A percentile compares a stretch with the other conserved stretches of the same genome.
Conservation (phyloP, 2,888 invertebrate genomes). For the Apodemia zela region DNA sequence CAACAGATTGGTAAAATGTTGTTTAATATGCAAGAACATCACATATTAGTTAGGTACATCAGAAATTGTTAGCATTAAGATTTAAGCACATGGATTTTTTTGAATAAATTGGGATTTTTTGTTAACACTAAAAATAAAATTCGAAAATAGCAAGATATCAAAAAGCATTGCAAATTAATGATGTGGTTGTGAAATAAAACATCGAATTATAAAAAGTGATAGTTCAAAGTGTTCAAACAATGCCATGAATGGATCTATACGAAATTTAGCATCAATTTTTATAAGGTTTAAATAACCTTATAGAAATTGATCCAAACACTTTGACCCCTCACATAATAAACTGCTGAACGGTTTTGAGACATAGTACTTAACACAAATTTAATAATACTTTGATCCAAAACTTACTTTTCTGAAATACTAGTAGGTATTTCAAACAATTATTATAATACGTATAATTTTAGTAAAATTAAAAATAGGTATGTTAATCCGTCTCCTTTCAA, state of each 20-base stretch:
- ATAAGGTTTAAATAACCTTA: too few species aligned
- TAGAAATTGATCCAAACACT: neutral
- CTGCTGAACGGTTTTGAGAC: neutral
- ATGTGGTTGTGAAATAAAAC: neutral
- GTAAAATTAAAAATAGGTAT: too few species aligned
- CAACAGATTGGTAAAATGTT: too few species aligned
- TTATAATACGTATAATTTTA: too few species aligned
- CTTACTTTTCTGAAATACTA: too few species aligned
- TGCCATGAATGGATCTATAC: neutral
- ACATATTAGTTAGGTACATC: neutral
- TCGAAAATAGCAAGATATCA: neutral
- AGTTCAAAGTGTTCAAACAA: neutral
- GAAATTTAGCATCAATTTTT: neutral
- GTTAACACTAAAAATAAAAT: slow-evolving; percentile 2
- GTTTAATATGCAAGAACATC: neutral
- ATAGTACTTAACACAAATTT: neutral
- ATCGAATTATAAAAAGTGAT: neutral
- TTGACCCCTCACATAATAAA: neutral
- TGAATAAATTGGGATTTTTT: neutral
- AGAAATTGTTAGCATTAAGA: neutral
- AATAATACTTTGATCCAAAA: neutral
- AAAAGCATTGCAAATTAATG: slow-evolving; percentile 7
- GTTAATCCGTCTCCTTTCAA: too few species aligned
- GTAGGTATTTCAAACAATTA: too few species aligned
- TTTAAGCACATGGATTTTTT: neutral